phyloP scores from a whole-genome alignment of 2,888 invertebrate species.

The Zhuqinia jingwanae region DNA sequence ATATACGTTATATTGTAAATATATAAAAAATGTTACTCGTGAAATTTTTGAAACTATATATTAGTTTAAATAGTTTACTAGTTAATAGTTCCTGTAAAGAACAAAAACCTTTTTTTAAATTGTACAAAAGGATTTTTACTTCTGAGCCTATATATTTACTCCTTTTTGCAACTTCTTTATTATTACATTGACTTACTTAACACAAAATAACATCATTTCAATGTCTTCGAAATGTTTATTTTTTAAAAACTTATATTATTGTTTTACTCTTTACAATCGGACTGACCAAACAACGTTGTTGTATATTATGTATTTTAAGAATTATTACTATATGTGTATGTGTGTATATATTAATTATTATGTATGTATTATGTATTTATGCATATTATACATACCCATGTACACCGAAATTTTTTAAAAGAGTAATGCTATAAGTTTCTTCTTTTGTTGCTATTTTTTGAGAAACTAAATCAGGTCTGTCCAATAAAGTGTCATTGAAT shows the following conservation, averaged over 20 bases:
- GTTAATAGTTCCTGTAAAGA: neutral
- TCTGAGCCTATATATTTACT: neutral
- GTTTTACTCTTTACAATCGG: conserved; percentile 21
- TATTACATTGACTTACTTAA: neutral
- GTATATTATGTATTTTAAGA: conserved; percentile 16
- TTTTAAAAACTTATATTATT: neutral
- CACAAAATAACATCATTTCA: neutral
- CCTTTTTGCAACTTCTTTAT: neutral
- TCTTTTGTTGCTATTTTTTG: neutral
- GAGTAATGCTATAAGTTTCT: neutral
- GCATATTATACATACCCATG: neutral
- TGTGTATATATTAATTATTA: neutral
- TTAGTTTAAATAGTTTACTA: neutral
- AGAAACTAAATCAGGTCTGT: conserved; percentile 31
- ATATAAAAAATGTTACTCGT: neutral
- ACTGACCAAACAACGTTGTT: conserved; percentile 3
- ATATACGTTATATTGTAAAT: neutral
- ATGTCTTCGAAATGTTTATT: conserved; percentile 17
- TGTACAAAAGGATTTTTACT: neutral
- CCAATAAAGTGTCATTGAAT: conserved; percentile 47
- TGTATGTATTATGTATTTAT: neutral
- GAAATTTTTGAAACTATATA: neutral
- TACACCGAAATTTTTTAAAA: neutral
- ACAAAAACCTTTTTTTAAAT: neutral
- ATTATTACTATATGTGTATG: neutral